Evolutionary conservation across 2,797 vertebrate species (phyloP).

Genomic region (Arrhamphus sclerolepis): DNA sequence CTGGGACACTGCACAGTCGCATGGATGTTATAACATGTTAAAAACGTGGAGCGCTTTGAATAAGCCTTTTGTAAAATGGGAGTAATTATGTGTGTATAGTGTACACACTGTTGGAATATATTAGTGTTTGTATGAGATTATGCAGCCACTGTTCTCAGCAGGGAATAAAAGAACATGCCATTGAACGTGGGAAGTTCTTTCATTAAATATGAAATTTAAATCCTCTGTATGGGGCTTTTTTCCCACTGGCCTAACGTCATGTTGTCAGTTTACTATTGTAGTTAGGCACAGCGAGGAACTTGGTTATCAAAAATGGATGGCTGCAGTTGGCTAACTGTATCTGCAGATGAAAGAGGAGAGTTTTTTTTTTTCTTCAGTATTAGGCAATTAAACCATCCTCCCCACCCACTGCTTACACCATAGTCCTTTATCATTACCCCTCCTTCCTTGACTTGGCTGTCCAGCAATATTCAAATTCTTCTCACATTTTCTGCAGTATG

Average conservation of each 20-base stretch:
- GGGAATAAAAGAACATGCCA: constrained; percentile 43
- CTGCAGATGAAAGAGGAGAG: constrained; percentile 65
- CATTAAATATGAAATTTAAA: constrained; percentile 70
- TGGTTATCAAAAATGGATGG: constrained; percentile 69
- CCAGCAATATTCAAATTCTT: constrained; percentile 7
- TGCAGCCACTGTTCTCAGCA: constrained; percentile 51
- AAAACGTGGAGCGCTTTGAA: constrained; percentile 21
- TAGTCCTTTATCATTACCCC: constrained; percentile 3
- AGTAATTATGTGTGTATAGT: constrained; percentile 26
- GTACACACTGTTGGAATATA: constrained; percentile 16
- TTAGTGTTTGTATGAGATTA: constrained; percentile 38
- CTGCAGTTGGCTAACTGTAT: constrained; percentile 60
- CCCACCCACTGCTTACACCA: constrained; percentile 7
- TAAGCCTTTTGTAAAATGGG: constrained; percentile 23
- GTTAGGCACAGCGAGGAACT: constrained; percentile 50
- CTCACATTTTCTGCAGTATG: no score
- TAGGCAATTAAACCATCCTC: constrained; percentile 57
- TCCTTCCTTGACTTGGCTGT: constrained; percentile 1
- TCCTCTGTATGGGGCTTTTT: constrained; percentile 48
- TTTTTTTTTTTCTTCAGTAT: constrained; percentile 67
- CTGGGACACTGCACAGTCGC: constrained; percentile 16
- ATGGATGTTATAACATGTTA: constrained; percentile 20
- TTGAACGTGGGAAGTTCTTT: constrained; percentile 60
- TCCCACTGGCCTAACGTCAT: constrained; percentile 49
- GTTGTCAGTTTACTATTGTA: constrained; percentile 64